Base-by-base conservation (phyloP, 1,140 invertebrate genomes). In the Drosophila ananassae region DNA sequence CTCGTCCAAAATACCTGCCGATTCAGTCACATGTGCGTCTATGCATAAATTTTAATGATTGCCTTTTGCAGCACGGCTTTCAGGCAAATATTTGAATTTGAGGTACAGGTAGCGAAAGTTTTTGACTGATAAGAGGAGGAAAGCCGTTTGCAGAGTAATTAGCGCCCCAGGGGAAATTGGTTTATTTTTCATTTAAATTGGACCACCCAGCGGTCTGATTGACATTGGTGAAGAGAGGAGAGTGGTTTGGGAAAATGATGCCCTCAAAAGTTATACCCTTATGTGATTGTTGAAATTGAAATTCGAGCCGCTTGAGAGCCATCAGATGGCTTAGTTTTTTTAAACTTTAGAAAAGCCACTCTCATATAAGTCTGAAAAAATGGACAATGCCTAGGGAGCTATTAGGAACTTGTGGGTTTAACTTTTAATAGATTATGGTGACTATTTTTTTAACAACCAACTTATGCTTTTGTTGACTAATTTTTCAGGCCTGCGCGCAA, bases 11-110 rank as follows among this genome's bases (percentile, higher is more conserved):
- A 37, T 37, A 37, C 22, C 30, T 21, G 6, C 9, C 30, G 24
- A 7, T n/a, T 37, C 24, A 22, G 53, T 78, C 28, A 44, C 61
- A 73, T 57, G 46, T 83, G 79, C 79, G 68, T 12, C 69, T 62
- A 32, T 83, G 83, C 83, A 89, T 89, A 79, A 79, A 89, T 79
- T 89, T 83, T 62, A 83, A 83, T 82, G 79, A 89, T 89, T 83
- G 72, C 71, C 71, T 75, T 67, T 63, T 83, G 83, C 68, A 73
- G 76, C 60, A 71, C 72, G 77, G 83, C 77, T 82, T 77, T 83
- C 66, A 66, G 54, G 68, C 83, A 87, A 87, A 89, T 89, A 89
- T 89, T 89, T 89, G 71, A 63, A 89, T 89, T 89, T 89, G 60
- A 63, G 50, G 50, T 37, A 28, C 32, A 41, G 44, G 44, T 37